Conservation (phyloP, 2,888 invertebrate genomes). For the Oasisia sp. region DNA sequence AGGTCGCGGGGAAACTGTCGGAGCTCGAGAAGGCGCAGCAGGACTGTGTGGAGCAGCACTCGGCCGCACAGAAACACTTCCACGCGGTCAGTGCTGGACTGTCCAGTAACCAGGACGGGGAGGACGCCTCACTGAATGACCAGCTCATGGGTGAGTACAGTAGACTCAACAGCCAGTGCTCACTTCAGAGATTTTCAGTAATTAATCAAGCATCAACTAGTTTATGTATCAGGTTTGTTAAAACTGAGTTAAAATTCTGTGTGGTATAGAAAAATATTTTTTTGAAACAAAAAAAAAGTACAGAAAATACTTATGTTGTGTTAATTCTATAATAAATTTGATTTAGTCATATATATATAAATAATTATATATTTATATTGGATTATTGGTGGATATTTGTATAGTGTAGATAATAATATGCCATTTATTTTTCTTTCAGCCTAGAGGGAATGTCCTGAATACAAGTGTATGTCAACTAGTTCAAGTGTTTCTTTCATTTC, state of each 20-base stretch:
- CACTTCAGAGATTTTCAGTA: neutral
- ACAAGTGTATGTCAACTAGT: neutral
- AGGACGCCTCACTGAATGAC: constrained; percentile 84
- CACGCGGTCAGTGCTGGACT: constrained; percentile 87
- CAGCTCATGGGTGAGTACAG: constrained; percentile 79
- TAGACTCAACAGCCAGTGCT: neutral
- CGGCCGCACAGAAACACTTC: constrained; percentile 80
- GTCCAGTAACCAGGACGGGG: constrained; percentile 80
- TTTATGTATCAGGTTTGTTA: neutral
- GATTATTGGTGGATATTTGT: neutral
- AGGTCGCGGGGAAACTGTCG: constrained; percentile 60
- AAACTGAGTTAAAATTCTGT: neutral
- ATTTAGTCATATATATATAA: neutral
- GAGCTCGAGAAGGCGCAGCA: constrained; percentile 77
- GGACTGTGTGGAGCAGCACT: constrained; percentile 75
- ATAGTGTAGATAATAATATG: neutral
- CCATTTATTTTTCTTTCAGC: neutral
- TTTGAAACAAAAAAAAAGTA: neutral
- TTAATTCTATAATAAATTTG: neutral
- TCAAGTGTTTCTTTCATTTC: constrained; percentile 41
- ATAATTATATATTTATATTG: neutral
- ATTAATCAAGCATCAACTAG: neutral
- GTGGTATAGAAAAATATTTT: neutral
- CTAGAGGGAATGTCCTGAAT: neutral
- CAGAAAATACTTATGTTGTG: neutral